Evolutionary conservation across 2,888 invertebrate species (phyloP).

Genomic region (Pyrocoelia pectoralis): DNA sequence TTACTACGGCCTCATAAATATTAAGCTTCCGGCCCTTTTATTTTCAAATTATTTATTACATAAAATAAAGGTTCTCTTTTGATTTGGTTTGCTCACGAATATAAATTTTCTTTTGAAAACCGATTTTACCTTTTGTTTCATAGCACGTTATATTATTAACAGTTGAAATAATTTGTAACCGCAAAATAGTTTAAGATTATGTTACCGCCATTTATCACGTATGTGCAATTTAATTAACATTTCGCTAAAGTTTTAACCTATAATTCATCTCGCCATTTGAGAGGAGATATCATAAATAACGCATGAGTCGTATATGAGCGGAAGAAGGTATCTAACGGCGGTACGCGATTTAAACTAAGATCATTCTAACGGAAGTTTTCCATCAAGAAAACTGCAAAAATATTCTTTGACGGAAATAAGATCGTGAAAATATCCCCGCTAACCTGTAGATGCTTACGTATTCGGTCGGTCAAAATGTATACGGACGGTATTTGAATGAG

Average conservation of each 20-base stretch:
- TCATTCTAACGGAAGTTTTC: constrained; percentile 40
- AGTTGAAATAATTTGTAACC: neutral
- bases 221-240: constrained; percentile 26
- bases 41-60: neutral
- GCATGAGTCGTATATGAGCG: constrained; percentile 41
- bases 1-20: neutral
- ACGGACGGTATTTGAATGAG: neutral
- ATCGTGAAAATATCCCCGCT: constrained; percentile 21
- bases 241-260: constrained; percentile 8
- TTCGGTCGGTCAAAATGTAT: constrained; percentile 16
- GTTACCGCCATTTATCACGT: neutral
- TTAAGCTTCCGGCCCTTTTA: neutral
- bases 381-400: constrained; percentile 44
- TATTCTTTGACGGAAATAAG: constrained; percentile 42
- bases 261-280: constrained; percentile 34
- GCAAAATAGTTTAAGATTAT: neutral
- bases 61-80: neutral
- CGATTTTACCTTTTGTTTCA: neutral
- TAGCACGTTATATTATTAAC: too few species aligned
- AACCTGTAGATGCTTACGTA: constrained; percentile 31
- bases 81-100: neutral
- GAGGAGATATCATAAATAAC: constrained; percentile 46
- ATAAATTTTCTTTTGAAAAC: neutral
- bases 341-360: constrained; percentile 40
- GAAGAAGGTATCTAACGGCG: constrained; percentile 42